Evolutionary conservation across 2,888 invertebrate genomes (phyloP), one percentile per base, ranked within the genome.

Genomic region (Epistrophe grossulariae): DNA sequence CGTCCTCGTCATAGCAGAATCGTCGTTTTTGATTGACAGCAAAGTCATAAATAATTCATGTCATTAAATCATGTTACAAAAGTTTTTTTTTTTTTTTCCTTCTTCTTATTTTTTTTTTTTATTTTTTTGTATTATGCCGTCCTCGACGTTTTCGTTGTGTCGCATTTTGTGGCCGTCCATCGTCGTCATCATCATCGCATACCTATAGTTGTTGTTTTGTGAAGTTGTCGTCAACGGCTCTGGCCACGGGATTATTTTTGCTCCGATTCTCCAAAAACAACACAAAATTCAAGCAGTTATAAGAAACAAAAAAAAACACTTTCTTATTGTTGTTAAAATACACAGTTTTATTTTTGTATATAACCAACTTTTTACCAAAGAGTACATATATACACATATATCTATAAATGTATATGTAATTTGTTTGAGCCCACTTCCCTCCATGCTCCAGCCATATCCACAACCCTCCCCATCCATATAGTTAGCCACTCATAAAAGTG

Each of bases 11-110:
- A 92, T 92, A 92, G 92, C 91, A 92, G 91, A 91, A 91, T 92
- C 92, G 92, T 92, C 91, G 91, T 92, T 92, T 92, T 92, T 92
- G 92, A 93, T 93, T 93, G 92, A 93, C 93, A 93, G 92, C 91
- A 91, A 92, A 92, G 91, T 93, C 92, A 93, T 93, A 92, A 92
- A 93, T 93, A 92, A 93, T 93, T 93, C 92, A 93, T 93, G 92
- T 92, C 92, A 93, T 93, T 93, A 93, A 93, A 93, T 93, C 92
- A 93, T 92, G 92, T 93, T 93, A 92, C 92, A 92, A 91, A 92
- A 92, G 90, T 91, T 92, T 91, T 89, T 88, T 77, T 73, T 74
- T 35, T 35, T 35, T 35, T n/a, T n/a, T 77, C 50, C 73, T 71
- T 79, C 50, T 88, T 80, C 45, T 80, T 50, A 71, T 52, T 83